Percentiles rank a stretch among this genome's conserved stretches.
Evolutionary conservation across 2,113 vertebrate species (phyloP).

Genomic region (Glaucomys volans): DNA sequence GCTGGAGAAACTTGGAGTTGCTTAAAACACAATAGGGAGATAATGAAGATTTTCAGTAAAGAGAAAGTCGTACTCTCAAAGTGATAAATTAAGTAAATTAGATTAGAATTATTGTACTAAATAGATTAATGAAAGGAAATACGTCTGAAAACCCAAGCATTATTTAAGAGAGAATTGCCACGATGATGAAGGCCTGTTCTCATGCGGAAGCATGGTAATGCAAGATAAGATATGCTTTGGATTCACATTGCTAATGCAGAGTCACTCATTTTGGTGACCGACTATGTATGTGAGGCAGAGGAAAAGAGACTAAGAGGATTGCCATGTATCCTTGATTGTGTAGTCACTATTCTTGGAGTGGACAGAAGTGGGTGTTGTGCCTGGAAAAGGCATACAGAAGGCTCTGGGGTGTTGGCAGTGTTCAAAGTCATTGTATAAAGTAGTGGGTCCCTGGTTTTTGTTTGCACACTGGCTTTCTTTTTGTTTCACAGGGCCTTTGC

Average conservation of each 20-base stretch:
- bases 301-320: not conserved
- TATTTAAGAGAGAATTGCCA: not conserved
- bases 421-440: not conserved
- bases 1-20: not conserved
- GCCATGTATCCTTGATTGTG: not conserved
- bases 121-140: slow-evolving; percentile 12
- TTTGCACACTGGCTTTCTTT: not conserved
- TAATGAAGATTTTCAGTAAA: not conserved
- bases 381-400: not conserved
- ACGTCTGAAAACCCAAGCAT: not conserved
- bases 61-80: not conserved
- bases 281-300: not conserved
- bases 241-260: not conserved
- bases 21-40: not conserved
- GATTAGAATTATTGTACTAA: not conserved
- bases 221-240: not conserved
- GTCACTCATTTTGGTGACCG: not conserved
- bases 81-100: slow-evolving; percentile 7
- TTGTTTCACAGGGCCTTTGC: not conserved
- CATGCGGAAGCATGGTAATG: not conserved
- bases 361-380: not conserved
- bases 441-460: not conserved
- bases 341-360: not conserved
- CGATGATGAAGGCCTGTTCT: not conserved
- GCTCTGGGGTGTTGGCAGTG: not conserved